These are phyloP conservation scores for Nasua narica DNA, from an alignment of 2,797 vertebrate species.

Conservation along the genomic window DNA sequence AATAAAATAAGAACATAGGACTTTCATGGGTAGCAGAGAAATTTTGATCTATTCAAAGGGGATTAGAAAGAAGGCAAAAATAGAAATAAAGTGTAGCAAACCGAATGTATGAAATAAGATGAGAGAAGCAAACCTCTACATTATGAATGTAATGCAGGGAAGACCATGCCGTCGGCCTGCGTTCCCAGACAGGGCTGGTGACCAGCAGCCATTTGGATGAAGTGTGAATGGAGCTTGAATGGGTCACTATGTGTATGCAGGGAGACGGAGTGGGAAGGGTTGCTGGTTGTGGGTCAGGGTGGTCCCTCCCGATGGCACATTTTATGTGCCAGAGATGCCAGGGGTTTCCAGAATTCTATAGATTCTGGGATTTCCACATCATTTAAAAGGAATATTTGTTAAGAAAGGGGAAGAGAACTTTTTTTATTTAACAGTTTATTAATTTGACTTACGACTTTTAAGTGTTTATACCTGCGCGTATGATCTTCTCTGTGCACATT, in stretches of 20 bases:
- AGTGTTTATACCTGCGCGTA: not conserved
- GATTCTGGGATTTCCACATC: not conserved
- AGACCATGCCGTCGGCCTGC: accelerated
- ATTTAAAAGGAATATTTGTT: not conserved
- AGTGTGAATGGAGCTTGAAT: too few relatives aligned
- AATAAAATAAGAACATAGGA: not conserved
- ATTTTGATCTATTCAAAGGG: not conserved
- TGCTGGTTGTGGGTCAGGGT: not conserved
- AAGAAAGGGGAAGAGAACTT: not conserved
- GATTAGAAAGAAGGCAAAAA: not conserved
- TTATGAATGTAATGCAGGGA: not conserved
- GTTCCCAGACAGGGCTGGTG: accelerated
- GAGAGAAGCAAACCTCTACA: not conserved
- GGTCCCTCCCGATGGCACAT: not conserved
- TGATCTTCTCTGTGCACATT: not conserved
- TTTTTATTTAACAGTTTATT: not conserved
- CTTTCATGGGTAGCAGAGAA: not conserved
- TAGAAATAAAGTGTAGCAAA: not conserved
- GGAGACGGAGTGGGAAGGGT: not conserved
- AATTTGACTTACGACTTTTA: not conserved
- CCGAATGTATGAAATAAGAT: not conserved
- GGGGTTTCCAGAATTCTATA: not conserved
- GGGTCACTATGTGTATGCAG: not conserved
- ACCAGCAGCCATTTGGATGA: not conserved
- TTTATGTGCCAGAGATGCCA: not conserved